A percentile compares a stretch with the other conserved stretches of the same genome.
These are phyloP conservation scores for Lordiphosa stackelbergi DNA, from an alignment of 1,140 invertebrate genomes.

Conservation along the genomic window DNA sequence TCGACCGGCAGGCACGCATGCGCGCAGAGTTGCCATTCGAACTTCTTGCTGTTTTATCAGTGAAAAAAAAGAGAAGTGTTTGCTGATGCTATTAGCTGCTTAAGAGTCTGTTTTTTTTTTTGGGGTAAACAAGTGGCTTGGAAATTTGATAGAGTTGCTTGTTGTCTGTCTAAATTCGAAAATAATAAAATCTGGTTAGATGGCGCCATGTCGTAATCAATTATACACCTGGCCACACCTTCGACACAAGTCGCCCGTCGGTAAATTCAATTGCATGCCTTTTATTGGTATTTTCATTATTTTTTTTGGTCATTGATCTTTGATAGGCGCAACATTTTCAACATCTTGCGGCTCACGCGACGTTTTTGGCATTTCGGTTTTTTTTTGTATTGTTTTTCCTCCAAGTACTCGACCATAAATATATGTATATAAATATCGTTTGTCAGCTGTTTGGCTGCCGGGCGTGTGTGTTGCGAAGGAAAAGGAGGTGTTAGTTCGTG, in stretches of 20 bases:
- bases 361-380: conserved; percentile 62
- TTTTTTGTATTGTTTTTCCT: conserved; percentile 29
- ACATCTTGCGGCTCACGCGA: conserved; percentile 51
- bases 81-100: conserved; percentile 48
- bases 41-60: conserved; percentile 48
- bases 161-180: conserved; percentile 20
- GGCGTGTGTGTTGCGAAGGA: conserved; percentile 37
- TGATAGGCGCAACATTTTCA: conserved; percentile 58
- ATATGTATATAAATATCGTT: conserved; percentile 50
- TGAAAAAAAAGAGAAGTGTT: conserved; percentile 19
- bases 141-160: conserved; percentile 69
- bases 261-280: conserved; percentile 50
- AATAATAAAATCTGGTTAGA: conserved; percentile 30
- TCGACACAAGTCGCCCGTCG: conserved; percentile 41
- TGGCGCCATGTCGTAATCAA: conserved; percentile 67
- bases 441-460: conserved; percentile 53
- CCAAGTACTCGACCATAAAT: conserved; percentile 10
- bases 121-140: conserved; percentile 53
- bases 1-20: conserved; percentile 25
- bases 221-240: conserved; percentile 63
- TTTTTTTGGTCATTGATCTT: conserved; percentile 31
- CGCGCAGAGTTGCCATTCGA: conserved; percentile 8
- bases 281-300: conserved; percentile 45
- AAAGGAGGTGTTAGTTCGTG: conserved; percentile 22
- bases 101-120: conserved; percentile 32